These are phyloP conservation scores for Hirundichthys speculiger DNA, from an alignment of 2,113 vertebrate species.

Conservation along the genomic window DNA sequence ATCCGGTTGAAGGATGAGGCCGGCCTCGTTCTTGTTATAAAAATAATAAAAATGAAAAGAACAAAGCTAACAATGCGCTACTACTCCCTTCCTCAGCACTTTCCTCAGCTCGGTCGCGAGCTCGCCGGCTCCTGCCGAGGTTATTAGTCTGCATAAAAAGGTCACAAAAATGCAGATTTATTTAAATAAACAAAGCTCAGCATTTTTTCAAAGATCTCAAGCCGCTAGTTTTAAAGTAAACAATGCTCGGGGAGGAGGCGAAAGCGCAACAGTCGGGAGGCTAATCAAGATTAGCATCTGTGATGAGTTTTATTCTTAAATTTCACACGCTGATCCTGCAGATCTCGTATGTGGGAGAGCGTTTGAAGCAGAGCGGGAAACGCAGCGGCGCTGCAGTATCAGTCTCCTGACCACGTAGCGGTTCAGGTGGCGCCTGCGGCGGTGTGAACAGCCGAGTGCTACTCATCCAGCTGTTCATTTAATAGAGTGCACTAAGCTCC, in stretches of 20 bases:
- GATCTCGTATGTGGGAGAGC: background rate
- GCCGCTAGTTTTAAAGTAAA: background rate
- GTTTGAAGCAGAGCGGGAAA: background rate
- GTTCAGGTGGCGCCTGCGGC: slow-evolving; percentile 61
- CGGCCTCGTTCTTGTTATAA: background rate
- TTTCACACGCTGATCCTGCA: background rate
- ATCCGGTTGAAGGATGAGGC: slow-evolving; percentile 3
- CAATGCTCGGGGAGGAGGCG: background rate
- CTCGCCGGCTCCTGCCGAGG: background rate
- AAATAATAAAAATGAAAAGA: background rate
- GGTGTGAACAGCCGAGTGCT: slow-evolving; percentile 59
- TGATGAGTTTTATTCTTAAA: background rate
- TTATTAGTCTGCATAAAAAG: slow-evolving; percentile 14
- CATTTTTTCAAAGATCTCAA: background rate
- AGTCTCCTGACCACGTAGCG: slow-evolving; percentile 42
- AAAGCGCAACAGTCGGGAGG: background rate
- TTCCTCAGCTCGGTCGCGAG: background rate
- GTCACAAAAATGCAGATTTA: slow-evolving; percentile 26
- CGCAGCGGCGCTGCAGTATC: slow-evolving; percentile 41
- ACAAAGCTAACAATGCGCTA: slow-evolving; percentile 14
- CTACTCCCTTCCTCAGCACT: slow-evolving; percentile 2
- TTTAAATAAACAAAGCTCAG: slow-evolving; percentile 15
- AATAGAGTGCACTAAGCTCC: slow-evolving; percentile 73
- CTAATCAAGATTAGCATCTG: background rate
- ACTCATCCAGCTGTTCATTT: slow-evolving; percentile 74